These are phyloP conservation scores for Tanypteryx hageni DNA, from an alignment of 2,888 invertebrate species.

Conservation along the genomic window DNA sequence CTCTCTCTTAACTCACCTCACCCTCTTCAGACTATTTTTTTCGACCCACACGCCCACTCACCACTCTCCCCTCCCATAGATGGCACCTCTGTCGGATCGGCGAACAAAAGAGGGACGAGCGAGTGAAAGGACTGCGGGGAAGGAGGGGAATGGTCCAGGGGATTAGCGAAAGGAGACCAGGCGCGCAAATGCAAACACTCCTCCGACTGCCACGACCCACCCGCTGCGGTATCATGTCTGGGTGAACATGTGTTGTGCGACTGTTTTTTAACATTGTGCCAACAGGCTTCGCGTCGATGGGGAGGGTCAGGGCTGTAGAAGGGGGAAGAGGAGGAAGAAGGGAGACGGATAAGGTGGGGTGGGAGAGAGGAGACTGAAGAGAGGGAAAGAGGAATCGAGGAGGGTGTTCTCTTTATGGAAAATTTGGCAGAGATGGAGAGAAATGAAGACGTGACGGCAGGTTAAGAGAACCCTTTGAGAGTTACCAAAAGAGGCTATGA, in stretches of 20 bases:
- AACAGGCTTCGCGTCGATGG: constrained; percentile 25
- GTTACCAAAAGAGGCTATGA: constrained; percentile 14
- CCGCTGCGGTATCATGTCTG: constrained; percentile 62
- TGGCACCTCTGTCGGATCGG: constrained; percentile 51
- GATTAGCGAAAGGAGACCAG: constrained; percentile 15
- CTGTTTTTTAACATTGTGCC: constrained; percentile 53
- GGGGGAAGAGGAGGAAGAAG: neutral
- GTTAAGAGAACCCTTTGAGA: neutral
- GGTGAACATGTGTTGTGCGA: constrained; percentile 57
- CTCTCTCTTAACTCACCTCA: neutral
- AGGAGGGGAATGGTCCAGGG: neutral
- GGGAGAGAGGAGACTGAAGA: neutral
- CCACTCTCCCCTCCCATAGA: constrained; percentile 1
- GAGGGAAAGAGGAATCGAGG: neutral
- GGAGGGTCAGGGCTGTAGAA: neutral
- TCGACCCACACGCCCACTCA: neutral
- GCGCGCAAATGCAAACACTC: constrained; percentile 40
- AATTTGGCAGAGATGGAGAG: neutral
- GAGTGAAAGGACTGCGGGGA: neutral
- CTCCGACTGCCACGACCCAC: neutral
- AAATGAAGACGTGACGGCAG: neutral
- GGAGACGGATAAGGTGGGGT: neutral
- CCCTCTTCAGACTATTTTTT: neutral
- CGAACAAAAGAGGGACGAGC: constrained; percentile 2
- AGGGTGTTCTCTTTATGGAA: neutral